Percentiles rank a stretch among this genome's conserved stretches.
phyloP scores from a whole-genome alignment of 2,113 vertebrate genomes.

The Struthidea cinerea region DNA sequence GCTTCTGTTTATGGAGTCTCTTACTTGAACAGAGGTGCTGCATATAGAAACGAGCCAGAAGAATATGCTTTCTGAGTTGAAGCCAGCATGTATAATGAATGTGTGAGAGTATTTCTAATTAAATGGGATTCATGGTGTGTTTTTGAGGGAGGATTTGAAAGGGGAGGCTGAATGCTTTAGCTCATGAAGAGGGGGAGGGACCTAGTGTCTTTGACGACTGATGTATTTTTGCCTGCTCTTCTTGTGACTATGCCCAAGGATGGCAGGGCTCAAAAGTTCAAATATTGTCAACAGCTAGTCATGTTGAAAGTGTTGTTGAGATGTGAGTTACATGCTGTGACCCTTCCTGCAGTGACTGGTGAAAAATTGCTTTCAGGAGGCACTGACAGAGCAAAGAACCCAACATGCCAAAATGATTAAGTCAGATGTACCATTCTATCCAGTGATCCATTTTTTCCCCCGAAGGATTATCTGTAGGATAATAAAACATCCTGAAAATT shows the following conservation, averaged over 20 bases:
- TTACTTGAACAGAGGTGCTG: neutral
- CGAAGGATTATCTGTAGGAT: neutral
- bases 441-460: neutral
- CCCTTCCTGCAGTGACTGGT: neutral
- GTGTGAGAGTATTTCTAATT: conserved; percentile 37
- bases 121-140: neutral
- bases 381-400: neutral
- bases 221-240: neutral
- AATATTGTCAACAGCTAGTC: conserved; percentile 5
- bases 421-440: neutral
- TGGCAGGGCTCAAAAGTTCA: conserved; percentile 18
- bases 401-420: neutral
- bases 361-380: neutral
- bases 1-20: neutral
- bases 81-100: conserved; percentile 17
- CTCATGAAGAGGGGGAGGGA: neutral
- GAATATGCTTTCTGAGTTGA: neutral
- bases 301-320: neutral
- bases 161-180: neutral
- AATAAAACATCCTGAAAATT: neutral
- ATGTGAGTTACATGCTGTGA: neutral
- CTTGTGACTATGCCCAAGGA: neutral
- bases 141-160: conserved; percentile 12
- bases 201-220: neutral
- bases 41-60: neutral